A percentile compares a stretch with the other conserved stretches of the same genome.
phyloP scores from a whole-genome alignment of 2,113 vertebrate genomes.

The Gopherus flavomarginatus region DNA sequence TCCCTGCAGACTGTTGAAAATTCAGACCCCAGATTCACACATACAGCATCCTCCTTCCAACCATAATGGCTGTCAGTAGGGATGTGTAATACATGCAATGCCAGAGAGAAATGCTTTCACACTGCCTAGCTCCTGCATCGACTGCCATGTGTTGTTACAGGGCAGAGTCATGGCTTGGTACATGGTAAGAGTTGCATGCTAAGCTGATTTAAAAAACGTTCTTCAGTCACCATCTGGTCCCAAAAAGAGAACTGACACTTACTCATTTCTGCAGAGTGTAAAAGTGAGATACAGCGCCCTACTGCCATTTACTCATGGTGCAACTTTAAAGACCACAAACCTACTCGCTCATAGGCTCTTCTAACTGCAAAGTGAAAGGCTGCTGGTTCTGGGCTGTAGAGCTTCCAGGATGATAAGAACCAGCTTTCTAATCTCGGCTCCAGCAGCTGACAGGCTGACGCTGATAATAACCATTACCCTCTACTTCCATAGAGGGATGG shows the following conservation, averaged over 20 bases:
- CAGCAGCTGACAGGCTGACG: not conserved
- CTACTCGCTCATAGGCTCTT: not conserved
- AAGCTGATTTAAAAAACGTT: not conserved
- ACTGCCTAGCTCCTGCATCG: not conserved
- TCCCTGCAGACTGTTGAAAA: not conserved
- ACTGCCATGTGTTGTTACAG: not conserved
- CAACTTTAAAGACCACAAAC: not conserved
- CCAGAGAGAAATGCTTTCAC: not conserved
- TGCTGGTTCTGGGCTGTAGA: not conserved
- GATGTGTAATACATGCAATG: not conserved
- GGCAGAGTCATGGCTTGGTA: not conserved
- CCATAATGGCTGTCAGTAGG: not conserved
- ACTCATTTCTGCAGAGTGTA: not conserved
- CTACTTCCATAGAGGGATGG: accelerated
- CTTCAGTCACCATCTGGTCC: not conserved
- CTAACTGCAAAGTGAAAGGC: not conserved
- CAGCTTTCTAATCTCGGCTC: constrained; percentile 65
- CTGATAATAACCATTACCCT: constrained; percentile 29
- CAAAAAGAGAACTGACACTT: too few relatives aligned
- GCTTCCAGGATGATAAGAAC: constrained; percentile 10
- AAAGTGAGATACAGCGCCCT: not conserved
- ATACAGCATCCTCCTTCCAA: not conserved
- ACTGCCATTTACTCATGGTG: not conserved
- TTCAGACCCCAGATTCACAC: not conserved
- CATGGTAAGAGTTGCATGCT: not conserved